Evolutionary conservation across 2,113 vertebrate species (phyloP), one percentile per base, ranked within the genome.

Genomic region (Piliocolobus tephrosceles): DNA sequence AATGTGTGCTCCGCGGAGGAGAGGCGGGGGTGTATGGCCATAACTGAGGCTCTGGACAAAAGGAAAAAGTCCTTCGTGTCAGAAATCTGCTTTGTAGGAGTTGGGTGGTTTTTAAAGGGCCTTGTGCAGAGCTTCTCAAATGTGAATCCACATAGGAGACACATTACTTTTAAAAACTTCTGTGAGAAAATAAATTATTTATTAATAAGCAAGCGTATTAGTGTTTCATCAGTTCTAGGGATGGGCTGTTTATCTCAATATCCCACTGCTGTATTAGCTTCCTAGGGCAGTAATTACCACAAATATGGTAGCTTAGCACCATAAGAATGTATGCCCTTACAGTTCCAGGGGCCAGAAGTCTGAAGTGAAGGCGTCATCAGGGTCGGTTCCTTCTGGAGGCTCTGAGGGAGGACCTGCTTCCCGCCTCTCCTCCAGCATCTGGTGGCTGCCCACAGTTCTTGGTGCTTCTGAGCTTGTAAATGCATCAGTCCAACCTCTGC

Each of bases 21-120:
- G 7, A 58, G n/a, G 11, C 22, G 1, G 14, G n/a, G 35, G 14
- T 0, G 11, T 17, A 9, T 8, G 35, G 13, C 30, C 8, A 47
- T 1, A 12, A n/a, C 7, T 0, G 8, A 66, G 27, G 13, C 32
- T 0, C 57, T 16, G 40, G 40, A 17, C 76, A 16, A 25, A 75
- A 55, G 35, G 47, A 93, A 23, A 27, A 86, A 4, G 13, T 2
- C n/a, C 18, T 38, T 1, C 12, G 2, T 1, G 20, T 30, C 13
- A 50, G 78, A 61, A 38, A 30, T 68, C 25, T 83, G 38, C 52
- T 57, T 38, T 16, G 27, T 17, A 20, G 47, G 45, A 7, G 10
- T 20, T 8, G 30, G 13, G 25, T 9, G 8, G 68, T 4, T 73
- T 70, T 73, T 25, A 58, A 91, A 58, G 27, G 27, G 83, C 61